Base-by-base conservation (phyloP, 2,888 invertebrate genomes). In the Chaetoderma sp. region DNA sequence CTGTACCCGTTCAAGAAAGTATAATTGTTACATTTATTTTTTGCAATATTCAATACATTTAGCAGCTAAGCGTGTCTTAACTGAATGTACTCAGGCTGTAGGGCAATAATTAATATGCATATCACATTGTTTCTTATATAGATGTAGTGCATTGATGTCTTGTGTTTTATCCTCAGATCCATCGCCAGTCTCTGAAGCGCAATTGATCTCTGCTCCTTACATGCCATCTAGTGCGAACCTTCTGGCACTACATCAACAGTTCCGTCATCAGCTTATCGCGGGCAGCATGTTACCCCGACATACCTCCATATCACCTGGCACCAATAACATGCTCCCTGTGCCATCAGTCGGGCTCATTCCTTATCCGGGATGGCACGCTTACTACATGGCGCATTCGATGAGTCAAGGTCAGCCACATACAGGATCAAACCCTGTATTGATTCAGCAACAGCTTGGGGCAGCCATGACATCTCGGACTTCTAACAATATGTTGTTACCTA, bases 401-500 rank as follows among this genome's bases (percentile, higher is more conserved):
- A 25, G 50, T 16, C 49, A 58, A n/a, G 23, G 44, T 8, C 27
- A 39, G 5, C 50, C 64, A 1, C 55, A 54, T 8, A 16, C 54
- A 2, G 45, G 61, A 21, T 28, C 21, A 21, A 45, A 27, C 23
- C n/a, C 60, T 4, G 36, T 39, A 21, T 27, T 60, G 16, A 28
- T 27, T 42, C n/a, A 21, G 21, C n/a, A n/a, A n/a, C n/a, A 21
- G 21, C 42, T 57, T 3, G 50, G 36, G 25, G 50, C 47, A 18
- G 32, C n/a, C 30, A 30, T 52, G 52, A 27, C 52, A 23, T 30
- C 52, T 30, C n/a, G n/a, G n/a, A 30, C 52, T 5, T 45, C 60
- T 13, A 18, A 94, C 1, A 93, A 89, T 79, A 95, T 88, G 86
- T 94, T 94, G 56, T 94, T 91, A 25, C 90, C 91, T 80, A 95